Evolutionary conservation across 1,140 invertebrate genomes (phyloP), one percentile per base, ranked within the genome.

Genomic region (Portunus trituberculatus): DNA sequence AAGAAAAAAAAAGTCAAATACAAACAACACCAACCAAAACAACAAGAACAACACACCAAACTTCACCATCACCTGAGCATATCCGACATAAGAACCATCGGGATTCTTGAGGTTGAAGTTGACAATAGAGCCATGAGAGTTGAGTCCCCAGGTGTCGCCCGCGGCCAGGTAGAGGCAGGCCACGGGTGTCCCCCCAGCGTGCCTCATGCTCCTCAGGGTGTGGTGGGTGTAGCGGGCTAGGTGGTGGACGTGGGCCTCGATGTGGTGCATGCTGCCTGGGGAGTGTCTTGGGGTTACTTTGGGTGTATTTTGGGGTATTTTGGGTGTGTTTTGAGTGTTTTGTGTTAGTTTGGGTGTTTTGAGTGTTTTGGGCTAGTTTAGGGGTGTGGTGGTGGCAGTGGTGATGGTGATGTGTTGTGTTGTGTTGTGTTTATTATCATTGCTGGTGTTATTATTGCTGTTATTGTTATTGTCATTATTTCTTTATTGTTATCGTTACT

Each of bases 101-200:
- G 98, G 97, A 96, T 98, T 97, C 1, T 98, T 96, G 39, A 99
- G 96, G 97, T 99, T 99, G 96, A 99, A 99, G 96, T 98, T 98
- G 1, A 99, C 98, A 95, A 99, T 98, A 82, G 98, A 98, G 48
- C 99, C 99, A 97, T 99, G 99, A 25, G 96, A 97, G 20, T 96
- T 95, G 28, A 96, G 96, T 96, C 98, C 97, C 94, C 97, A 97
- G 97, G 98, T 99, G 97, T 98, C 99, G 1, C 97, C 98, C 96
- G 98, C 98, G 96, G 97, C 97, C 97, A 45, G 82, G 92, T 99
- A 99, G 0, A 99, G 97, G 96, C 97, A 97, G 16, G 98, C 98
- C 31, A 98, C 97, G 92, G 97, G 98, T 89, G 97, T 96, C 20
- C 98, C 98, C 97, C 99, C 99, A 7, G 96, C 96, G 97, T 99